Evolutionary conservation across 2,888 invertebrate genomes (phyloP), one percentile per base, ranked within the genome.

Genomic region (Troides helena): DNA sequence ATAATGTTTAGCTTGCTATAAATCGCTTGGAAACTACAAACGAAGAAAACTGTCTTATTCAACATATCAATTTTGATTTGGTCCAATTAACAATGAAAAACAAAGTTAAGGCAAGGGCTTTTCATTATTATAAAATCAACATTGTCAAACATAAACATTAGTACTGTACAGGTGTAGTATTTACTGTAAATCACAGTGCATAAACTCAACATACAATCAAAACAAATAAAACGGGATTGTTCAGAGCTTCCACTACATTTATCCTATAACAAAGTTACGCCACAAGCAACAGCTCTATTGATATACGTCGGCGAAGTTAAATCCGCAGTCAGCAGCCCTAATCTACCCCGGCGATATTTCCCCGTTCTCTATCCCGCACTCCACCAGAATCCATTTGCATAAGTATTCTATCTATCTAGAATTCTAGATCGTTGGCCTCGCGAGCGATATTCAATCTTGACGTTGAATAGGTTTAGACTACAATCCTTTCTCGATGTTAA

Each of bases 351-450:
- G 79, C 75, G 78, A 77, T 78, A 76, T 74, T 76, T 74, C 73
- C 71, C 74, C 74, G 69, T 73, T 72, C 70, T 71, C 73, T 80
- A 79, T 75, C 53, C 70, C 75, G 75, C 75, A 71, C 74, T 73
- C 75, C 77, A 75, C 77, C 76, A 74, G 77, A 74, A 73, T 77
- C 73, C 77, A 84, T 85, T 84, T 82, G 80, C 82, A 84, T 85
- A 84, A 84, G 81, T 82, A 84, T 82, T 81, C 77, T 77, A 80
- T 80, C 78, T 80, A 76, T 75, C 77, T 76, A 75, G 61, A 62
- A 71, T 77, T 76, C 79, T 79, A 77, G 77, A 78, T 78, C 76
- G 76, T 76, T 74, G 30, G 71, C 74, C 72, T 72, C 74, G 74
- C 75, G 75, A 76, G 74, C 72, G 75, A 74, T 75, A 75, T 77